These are phyloP conservation scores for Drosophila mayri DNA, from an alignment of 1,140 invertebrate species.

Conservation along the genomic window DNA sequence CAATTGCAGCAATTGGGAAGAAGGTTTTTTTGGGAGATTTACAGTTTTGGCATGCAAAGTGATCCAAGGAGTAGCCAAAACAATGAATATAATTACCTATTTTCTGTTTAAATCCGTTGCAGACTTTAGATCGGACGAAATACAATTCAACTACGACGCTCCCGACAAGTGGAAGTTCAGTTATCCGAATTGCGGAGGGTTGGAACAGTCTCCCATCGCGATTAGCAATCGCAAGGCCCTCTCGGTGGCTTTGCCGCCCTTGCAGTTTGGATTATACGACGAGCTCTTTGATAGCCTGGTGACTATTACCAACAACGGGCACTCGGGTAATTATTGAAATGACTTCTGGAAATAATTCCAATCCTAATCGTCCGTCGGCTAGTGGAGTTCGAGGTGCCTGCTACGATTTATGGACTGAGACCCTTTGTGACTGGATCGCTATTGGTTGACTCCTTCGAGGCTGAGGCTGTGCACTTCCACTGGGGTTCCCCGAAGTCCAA, in stretches of 20 bases:
- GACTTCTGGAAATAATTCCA: background rate
- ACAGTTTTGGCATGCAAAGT: conserved; percentile 6
- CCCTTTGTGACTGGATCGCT: conserved; percentile 64
- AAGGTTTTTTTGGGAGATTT: conserved; percentile 8
- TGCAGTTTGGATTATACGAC: conserved; percentile 57
- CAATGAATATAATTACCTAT: background rate
- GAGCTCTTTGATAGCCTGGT: conserved; percentile 55
- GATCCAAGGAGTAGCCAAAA: background rate
- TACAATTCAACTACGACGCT: conserved; percentile 45
- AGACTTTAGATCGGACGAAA: conserved; percentile 48
- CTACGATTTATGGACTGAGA: conserved; percentile 44
- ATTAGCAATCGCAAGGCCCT: conserved; percentile 50
- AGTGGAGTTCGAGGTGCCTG: conserved; percentile 62
- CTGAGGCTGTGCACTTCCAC: conserved; percentile 86
- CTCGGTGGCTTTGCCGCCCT: conserved; percentile 49
- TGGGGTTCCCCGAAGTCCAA: conserved; percentile 85
- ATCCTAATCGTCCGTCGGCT: background rate
- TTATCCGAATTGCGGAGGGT: conserved; percentile 49
- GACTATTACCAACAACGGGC: conserved; percentile 60
- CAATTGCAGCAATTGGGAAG: conserved; percentile 9
- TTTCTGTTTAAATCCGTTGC: background rate
- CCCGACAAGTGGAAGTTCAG: conserved; percentile 45
- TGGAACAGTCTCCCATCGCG: conserved; percentile 59
- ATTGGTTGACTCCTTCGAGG: conserved; percentile 81
- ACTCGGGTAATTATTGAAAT: conserved; percentile 44